These are phyloP conservation scores for Venturia canescens DNA, from an alignment of 1,140 invertebrate genomes.

Conservation along the genomic window DNA sequence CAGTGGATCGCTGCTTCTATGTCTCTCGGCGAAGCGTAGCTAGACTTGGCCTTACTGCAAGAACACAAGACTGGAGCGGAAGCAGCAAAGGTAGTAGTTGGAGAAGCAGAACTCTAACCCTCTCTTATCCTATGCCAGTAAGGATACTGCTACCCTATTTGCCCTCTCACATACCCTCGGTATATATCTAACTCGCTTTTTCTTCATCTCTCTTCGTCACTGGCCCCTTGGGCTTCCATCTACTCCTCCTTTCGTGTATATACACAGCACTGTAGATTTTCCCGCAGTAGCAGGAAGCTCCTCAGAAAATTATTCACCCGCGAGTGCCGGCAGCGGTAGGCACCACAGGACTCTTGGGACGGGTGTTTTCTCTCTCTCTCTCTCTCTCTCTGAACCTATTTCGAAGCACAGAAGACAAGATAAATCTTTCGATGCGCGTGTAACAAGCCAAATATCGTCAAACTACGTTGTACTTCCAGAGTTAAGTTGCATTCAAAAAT, in stretches of 20 bases:
- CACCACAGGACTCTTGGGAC: slow-evolving; percentile 19
- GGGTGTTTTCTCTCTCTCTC: slow-evolving; percentile 13
- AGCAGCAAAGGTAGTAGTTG: slow-evolving; percentile 34
- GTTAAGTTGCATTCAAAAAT: too few relatives aligned
- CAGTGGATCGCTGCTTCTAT: neutral
- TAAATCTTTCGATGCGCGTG: neutral
- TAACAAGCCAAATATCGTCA: slow-evolving; percentile 1
- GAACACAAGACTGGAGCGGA: slow-evolving; percentile 31
- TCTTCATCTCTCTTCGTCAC: slow-evolving; percentile 40
- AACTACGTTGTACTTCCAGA: neutral
- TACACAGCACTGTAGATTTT: slow-evolving; percentile 4
- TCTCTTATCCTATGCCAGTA: slow-evolving; percentile 17
- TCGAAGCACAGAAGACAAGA: neutral
- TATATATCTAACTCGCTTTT: slow-evolving; percentile 31
- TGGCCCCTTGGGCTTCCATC: slow-evolving; percentile 33
- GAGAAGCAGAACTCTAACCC: slow-evolving; percentile 36
- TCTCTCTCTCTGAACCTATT: slow-evolving; percentile 2
- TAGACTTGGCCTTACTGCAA: neutral
- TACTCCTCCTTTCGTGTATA: slow-evolving; percentile 15
- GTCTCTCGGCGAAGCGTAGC: neutral
- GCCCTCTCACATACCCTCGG: slow-evolving; percentile 27
- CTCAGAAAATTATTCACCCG: slow-evolving; percentile 41
- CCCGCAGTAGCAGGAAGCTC: slow-evolving; percentile 21
- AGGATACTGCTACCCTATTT: slow-evolving; percentile 39
- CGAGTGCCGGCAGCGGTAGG: slow-evolving; percentile 33